Evolutionary conservation across 2,888 invertebrate genomes (phyloP).

Genomic region (Drosophila nigricruria): DNA sequence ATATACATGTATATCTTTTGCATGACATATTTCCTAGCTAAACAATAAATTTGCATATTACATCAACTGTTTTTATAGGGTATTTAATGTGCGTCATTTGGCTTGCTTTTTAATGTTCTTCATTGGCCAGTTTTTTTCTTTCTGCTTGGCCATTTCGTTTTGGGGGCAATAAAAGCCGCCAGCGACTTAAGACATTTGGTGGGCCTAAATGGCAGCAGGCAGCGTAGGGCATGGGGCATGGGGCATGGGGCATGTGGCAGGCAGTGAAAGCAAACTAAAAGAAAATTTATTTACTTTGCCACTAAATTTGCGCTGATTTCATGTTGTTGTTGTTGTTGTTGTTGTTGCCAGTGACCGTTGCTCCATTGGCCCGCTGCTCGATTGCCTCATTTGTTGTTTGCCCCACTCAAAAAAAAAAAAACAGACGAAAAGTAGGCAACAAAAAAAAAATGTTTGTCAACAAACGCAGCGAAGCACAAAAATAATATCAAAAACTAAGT

Average conservation of each 20-base stretch:
- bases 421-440: background rate
- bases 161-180: slow-evolving; percentile 67
- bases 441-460: slow-evolving; percentile 71
- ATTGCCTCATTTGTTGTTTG: slow-evolving; percentile 68
- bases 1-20: no score
- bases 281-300: slow-evolving; percentile 79
- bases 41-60: background rate
- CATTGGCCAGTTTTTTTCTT: slow-evolving; percentile 6
- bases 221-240: background rate
- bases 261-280: slow-evolving; percentile 63
- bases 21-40: background rate
- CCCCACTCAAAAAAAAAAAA: slow-evolving; percentile 50
- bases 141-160: slow-evolving; percentile 24
- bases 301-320: slow-evolving; percentile 79
- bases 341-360: slow-evolving; percentile 20
- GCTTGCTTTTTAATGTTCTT: background rate
- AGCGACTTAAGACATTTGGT: slow-evolving; percentile 73
- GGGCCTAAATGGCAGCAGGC: slow-evolving; percentile 41
- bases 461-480: slow-evolving; percentile 76
- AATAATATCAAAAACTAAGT: slow-evolving; percentile 54
- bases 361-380: slow-evolving; percentile 30
- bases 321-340: slow-evolving; percentile 32
- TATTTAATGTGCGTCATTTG: background rate
- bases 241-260: slow-evolving; percentile 5
- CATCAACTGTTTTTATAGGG: background rate